Base-by-base conservation (phyloP, 1,140 invertebrate species). In the Nephila pilipes region DNA sequence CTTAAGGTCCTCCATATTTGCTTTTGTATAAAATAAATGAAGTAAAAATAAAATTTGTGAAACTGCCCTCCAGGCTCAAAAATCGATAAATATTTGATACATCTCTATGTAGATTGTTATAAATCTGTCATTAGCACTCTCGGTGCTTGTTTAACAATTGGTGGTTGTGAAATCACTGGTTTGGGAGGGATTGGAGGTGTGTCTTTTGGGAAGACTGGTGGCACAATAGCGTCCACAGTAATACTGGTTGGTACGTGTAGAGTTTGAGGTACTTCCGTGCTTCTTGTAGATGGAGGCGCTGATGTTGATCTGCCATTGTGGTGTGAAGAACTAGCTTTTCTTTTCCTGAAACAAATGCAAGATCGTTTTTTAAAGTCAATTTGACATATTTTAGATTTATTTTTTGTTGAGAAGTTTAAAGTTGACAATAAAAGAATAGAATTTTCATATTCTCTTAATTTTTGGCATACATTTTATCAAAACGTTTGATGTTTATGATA, bases 91-190 rank as follows among this genome's bases (percentile, higher is more conserved):
- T 10, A 46, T 46, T 46, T n/a, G n/a, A 12, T 2, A 8, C 55
- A 57, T 57, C 16, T 57, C 55, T 18, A 14, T 36, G 55, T 55
- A 20, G 16, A 57, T 55, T 18, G 12, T 69, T 89, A 93, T 89
- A 93, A 69, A 55, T 93, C 92, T 36, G 92, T 93, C 75, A 93
- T 93, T 14, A 93, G 87, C 6, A 93, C 92, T 20, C 92, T 88
- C 12, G 92, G 92, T 54, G 92, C 85, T 65, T 93, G 92, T 57
- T n/a, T 80, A 14, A 81, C 38, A 6, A 83, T 38, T 60, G 92
- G 92, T 16, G 87, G 29, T 22, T 55, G 55, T 1, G 80, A 57
- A 4, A 20, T 20, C 29, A n/a, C n/a, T 10, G 18, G 65, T 12
- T 63, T 32, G 14, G 80, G 79, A 18, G 90, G 54, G n/a, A 16